These are phyloP conservation scores for Girardinichthys multiradiatus DNA, from an alignment of 2,113 vertebrate genomes.

Conservation along the genomic window DNA sequence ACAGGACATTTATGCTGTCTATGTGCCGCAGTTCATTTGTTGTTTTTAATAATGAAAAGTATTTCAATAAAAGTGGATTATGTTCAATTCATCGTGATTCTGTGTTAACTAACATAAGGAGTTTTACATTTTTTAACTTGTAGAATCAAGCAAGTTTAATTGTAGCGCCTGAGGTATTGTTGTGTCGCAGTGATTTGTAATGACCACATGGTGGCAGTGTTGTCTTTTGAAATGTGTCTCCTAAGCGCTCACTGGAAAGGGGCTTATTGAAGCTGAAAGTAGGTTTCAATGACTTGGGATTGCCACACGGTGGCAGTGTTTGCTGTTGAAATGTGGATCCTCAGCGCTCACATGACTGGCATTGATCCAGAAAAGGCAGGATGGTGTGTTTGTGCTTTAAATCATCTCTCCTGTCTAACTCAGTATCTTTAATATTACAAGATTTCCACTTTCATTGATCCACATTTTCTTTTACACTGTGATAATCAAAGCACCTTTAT, in stretches of 20 bases:
- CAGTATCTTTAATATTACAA: background rate
- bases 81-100: constrained; percentile 24
- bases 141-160: background rate
- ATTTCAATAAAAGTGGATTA: constrained; percentile 61
- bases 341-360: background rate
- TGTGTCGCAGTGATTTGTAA: constrained; percentile 10
- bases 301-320: constrained; percentile 51
- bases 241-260: background rate
- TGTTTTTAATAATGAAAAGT: constrained; percentile 51
- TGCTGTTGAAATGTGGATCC: background rate
- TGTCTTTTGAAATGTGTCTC: background rate
- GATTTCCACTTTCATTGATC: background rate
- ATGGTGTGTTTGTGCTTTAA: background rate
- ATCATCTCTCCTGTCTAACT: background rate
- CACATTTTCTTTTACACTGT: background rate
- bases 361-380: background rate
- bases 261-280: too few relatives aligned
- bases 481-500: constrained; percentile 60
- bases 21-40: constrained; percentile 40
- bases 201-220: constrained; percentile 20
- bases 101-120: background rate
- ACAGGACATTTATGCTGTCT: constrained; percentile 32
- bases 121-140: background rate
- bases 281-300: constrained; percentile 12
- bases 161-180: too few relatives aligned